A percentile compares a stretch with the other conserved stretches of the same genome.
Evolutionary conservation across 2,113 vertebrate genomes (phyloP).

Genomic region (Gorsachius goisagi): DNA sequence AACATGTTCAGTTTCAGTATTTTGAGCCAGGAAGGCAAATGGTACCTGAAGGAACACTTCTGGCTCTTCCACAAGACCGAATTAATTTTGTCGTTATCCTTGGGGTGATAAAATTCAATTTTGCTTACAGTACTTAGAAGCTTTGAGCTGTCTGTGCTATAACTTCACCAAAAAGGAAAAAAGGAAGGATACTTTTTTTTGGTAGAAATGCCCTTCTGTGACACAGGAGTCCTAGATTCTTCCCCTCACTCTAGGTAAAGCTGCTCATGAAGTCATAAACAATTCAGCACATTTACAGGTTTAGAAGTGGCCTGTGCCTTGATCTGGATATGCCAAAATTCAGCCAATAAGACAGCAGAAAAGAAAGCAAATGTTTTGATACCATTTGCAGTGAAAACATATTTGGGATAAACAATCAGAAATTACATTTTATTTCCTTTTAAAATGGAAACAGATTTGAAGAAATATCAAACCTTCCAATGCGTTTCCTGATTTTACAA

Average conservation of each 20-base stretch:
- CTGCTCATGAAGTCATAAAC: neutral
- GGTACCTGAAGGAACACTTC: neutral
- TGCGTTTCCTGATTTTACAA: neutral
- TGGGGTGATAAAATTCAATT: neutral
- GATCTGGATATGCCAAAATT: neutral
- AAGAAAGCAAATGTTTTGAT: neutral
- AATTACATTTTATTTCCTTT: neutral
- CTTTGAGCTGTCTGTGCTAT: neutral
- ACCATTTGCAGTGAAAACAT: neutral
- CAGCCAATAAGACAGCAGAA: neutral
- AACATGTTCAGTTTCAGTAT: neutral
- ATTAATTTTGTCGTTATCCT: conserved; percentile 17
- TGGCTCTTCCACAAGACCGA: neutral
- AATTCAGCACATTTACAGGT: neutral
- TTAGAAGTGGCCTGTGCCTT: neutral
- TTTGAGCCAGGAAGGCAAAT: neutral
- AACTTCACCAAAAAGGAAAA: neutral
- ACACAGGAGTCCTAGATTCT: neutral
- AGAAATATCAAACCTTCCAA: neutral
- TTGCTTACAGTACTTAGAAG: neutral
- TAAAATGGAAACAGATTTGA: neutral
- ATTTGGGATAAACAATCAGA: neutral
- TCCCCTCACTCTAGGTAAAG: neutral
- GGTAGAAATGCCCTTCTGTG: neutral
- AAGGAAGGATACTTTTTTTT: neutral